Evolutionary conservation across 2,113 vertebrate genomes (phyloP).

Genomic region (Nyctereutes procyonoides): DNA sequence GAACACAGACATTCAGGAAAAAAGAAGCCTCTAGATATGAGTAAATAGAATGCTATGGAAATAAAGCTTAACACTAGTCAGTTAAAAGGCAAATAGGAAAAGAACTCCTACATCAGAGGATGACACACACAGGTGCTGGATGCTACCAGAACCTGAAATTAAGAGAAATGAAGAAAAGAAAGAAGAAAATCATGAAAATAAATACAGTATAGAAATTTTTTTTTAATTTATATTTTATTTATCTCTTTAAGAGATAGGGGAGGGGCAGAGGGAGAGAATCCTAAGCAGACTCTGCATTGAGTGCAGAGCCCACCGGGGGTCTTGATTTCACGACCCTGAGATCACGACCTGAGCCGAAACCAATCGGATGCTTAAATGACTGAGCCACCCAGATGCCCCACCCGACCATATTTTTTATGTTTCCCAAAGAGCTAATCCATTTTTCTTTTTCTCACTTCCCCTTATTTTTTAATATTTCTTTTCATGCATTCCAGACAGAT

Average conservation of each 20-base stretch:
- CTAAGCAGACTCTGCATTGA: not conserved
- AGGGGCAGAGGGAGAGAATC: not conserved
- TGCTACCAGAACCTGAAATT: not conserved
- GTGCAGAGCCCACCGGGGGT: not conserved
- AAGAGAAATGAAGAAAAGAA: not conserved
- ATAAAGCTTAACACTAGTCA: not conserved
- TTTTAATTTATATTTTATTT: not conserved
- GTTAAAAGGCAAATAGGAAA: not conserved
- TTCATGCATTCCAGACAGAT: slow-evolving; percentile 55
- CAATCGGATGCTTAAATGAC: not conserved
- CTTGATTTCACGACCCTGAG: not conserved
- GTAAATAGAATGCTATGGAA: not conserved
- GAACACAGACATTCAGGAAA: not conserved
- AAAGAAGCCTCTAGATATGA: not conserved
- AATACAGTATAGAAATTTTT: not conserved
- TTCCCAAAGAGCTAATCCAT: not conserved
- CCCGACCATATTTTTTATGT: not conserved
- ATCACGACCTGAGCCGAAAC: not conserved
- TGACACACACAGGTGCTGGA: not conserved
- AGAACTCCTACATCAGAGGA: not conserved
- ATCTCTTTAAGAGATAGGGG: not conserved
- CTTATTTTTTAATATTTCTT: slow-evolving; percentile 47
- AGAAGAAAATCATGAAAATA: not conserved
- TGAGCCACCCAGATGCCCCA: not conserved
- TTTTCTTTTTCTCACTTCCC: slow-evolving; percentile 21